Percentiles rank a stretch among this genome's conserved stretches.
These are phyloP conservation scores for Listronotus bonariensis DNA, from an alignment of 1,140 invertebrate species.

Conservation along the genomic window DNA sequence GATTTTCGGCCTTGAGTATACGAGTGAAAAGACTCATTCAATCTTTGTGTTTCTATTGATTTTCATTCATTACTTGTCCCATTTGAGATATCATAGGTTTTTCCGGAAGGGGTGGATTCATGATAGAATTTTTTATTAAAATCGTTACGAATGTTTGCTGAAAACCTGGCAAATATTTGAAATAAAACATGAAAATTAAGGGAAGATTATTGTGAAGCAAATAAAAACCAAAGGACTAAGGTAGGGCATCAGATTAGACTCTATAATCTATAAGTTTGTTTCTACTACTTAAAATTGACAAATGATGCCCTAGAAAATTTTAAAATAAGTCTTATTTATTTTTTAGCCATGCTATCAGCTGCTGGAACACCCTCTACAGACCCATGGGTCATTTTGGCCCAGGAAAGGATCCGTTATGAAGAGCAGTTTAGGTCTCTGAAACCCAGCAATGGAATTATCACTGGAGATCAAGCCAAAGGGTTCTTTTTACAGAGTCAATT, in stretches of 20 bases:
- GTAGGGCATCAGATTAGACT: not conserved
- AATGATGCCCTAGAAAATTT: not conserved
- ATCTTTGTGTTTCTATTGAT: conserved; percentile 11
- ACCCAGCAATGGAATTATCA: conserved; percentile 85
- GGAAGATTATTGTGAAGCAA: not conserved
- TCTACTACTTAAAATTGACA: not conserved
- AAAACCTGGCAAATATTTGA: not conserved
- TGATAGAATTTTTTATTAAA: not conserved
- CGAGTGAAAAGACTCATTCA: not conserved
- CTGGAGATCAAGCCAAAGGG: conserved; percentile 91
- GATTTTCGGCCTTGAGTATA: conserved; percentile 6
- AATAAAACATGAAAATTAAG: not conserved
- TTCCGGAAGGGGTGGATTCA: conserved; percentile 19
- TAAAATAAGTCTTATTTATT: conserved; percentile 2
- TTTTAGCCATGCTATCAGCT: conserved; percentile 47
- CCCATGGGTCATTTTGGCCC: conserved; percentile 85
- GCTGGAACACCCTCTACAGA: conserved; percentile 65
- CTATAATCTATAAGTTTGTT: not conserved
- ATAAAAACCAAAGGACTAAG: not conserved
- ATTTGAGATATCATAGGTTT: conserved; percentile 2
- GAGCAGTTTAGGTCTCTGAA: conserved; percentile 89
- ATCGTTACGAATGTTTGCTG: not conserved
- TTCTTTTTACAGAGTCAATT: conserved; percentile 93
- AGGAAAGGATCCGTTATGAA: conserved; percentile 86
- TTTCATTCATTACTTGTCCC: not conserved